Evolutionary conservation across 2,113 vertebrate genomes (phyloP).

Genomic region (Gopherus evgoodei): DNA sequence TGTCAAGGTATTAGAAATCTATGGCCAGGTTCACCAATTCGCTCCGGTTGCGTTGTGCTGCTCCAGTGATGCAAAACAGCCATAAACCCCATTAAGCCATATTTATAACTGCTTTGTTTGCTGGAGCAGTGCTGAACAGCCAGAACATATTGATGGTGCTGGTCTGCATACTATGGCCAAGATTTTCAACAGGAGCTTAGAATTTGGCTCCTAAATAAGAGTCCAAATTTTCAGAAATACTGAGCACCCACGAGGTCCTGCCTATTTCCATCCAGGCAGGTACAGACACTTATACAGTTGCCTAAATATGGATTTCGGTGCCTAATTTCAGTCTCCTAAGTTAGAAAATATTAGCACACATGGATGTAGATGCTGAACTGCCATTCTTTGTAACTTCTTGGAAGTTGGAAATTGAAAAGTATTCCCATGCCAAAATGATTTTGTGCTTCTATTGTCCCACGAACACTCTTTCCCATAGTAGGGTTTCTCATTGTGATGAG

Average conservation of each 20-base stretch:
- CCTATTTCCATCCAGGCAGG: neutral
- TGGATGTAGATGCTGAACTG: neutral
- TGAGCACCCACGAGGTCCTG: neutral
- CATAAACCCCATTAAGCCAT: conserved; percentile 4
- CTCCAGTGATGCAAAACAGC: neutral
- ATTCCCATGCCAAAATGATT: neutral
- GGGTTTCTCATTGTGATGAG: neutral
- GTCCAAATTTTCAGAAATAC: conserved; percentile 38
- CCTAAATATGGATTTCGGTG: neutral
- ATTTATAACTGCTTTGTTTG: conserved; percentile 54
- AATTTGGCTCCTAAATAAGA: conserved; percentile 47
- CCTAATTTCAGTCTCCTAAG: neutral
- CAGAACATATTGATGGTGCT: conserved; percentile 37
- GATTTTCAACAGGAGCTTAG: conserved; percentile 42
- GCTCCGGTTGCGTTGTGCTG: neutral
- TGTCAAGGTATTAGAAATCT: neutral
- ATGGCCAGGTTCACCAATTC: neutral
- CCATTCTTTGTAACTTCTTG: neutral
- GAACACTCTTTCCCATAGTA: neutral
- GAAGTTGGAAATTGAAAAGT: neutral
- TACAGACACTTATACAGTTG: neutral
- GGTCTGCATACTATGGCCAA: conserved; percentile 26
- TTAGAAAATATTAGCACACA: neutral
- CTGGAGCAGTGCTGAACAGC: conserved; percentile 7
- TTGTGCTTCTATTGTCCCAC: neutral